A percentile compares a stretch with the other conserved stretches of the same genome.
These are phyloP conservation scores for Drosophila micromelanica DNA, from an alignment of 1,140 invertebrate genomes.

Conservation along the genomic window DNA sequence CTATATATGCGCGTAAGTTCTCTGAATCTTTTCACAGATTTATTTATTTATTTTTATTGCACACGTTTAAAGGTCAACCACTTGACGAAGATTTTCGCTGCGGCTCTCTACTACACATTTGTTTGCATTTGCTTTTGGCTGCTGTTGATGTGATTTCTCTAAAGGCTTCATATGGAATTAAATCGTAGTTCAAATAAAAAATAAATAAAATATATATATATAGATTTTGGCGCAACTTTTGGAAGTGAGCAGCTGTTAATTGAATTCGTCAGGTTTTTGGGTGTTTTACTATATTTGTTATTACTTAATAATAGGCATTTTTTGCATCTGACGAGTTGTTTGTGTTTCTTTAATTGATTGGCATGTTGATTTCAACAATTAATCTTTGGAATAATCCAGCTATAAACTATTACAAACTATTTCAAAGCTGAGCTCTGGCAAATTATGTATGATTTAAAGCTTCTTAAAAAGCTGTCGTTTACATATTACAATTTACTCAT, in stretches of 20 bases:
- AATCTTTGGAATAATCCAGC: too few species aligned
- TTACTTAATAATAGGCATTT: too few species aligned
- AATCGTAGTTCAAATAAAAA: not conserved
- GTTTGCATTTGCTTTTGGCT: conserved; percentile 4
- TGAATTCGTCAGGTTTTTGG: conserved; percentile 10
- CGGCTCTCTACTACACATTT: conserved; percentile 20
- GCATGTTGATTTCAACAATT: too few species aligned
- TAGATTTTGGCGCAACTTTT: conserved; percentile 24
- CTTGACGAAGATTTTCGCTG: conserved; percentile 39
- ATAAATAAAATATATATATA: conserved; percentile 6
- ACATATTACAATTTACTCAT: too few species aligned
- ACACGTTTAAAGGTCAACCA: conserved; percentile 67
- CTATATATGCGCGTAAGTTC: conserved; percentile 7
- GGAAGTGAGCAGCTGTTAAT: conserved; percentile 10
- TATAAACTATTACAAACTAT: too few species aligned
- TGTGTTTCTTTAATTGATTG: too few species aligned
- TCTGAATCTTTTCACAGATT: conserved; percentile 55
- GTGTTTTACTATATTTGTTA: not conserved
- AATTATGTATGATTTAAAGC: too few species aligned
- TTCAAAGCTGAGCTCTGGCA: too few species aligned
- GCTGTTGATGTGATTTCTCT: not conserved
- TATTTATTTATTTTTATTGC: conserved; percentile 56
- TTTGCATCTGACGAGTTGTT: too few species aligned
- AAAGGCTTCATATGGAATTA: conserved; percentile 16
- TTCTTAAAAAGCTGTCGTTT: too few species aligned